Evolutionary conservation across 1,140 invertebrate genomes (phyloP).

Genomic region (Antheraea pernyi): DNA sequence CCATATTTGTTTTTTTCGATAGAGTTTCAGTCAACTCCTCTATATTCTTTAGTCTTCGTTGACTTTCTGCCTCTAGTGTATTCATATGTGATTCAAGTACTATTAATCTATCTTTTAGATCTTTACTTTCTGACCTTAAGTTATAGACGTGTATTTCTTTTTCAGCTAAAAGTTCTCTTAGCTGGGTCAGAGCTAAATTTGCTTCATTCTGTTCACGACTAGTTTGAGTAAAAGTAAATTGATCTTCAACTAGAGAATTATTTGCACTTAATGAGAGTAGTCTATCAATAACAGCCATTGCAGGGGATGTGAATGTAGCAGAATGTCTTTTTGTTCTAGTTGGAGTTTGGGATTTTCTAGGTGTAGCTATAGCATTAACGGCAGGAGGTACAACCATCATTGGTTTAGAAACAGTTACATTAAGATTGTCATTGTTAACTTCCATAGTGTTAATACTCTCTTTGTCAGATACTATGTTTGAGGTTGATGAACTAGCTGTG

Average conservation of each 20-base stretch:
- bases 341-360: slow-evolving; percentile 48
- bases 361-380: slow-evolving; percentile 49
- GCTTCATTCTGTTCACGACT: slow-evolving; percentile 52
- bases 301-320: slow-evolving; percentile 66
- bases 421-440: slow-evolving; percentile 44
- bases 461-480: slow-evolving; percentile 25
- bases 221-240: slow-evolving; percentile 34
- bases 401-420: slow-evolving; percentile 51
- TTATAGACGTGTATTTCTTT: slow-evolving; percentile 67
- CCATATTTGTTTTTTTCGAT: slow-evolving; percentile 57
- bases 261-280: slow-evolving; percentile 65
- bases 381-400: slow-evolving; percentile 71
- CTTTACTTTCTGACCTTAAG: slow-evolving; percentile 58
- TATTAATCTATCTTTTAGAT: slow-evolving; percentile 58
- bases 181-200: slow-evolving; percentile 51
- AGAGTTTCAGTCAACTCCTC: slow-evolving; percentile 58
- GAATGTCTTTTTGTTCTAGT: slow-evolving; percentile 60
- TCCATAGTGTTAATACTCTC: slow-evolving; percentile 17
- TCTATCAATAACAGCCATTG: slow-evolving; percentile 71
- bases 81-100: slow-evolving; percentile 60
- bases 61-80: slow-evolving; percentile 48
- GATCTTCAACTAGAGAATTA: slow-evolving; percentile 43
- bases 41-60: slow-evolving; percentile 57
- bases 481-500: slow-evolving; percentile 31
- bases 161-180: slow-evolving; percentile 64